Evolutionary conservation across 2,888 invertebrate genomes (phyloP).

Genomic region (Lasioglossum zephyrum): DNA sequence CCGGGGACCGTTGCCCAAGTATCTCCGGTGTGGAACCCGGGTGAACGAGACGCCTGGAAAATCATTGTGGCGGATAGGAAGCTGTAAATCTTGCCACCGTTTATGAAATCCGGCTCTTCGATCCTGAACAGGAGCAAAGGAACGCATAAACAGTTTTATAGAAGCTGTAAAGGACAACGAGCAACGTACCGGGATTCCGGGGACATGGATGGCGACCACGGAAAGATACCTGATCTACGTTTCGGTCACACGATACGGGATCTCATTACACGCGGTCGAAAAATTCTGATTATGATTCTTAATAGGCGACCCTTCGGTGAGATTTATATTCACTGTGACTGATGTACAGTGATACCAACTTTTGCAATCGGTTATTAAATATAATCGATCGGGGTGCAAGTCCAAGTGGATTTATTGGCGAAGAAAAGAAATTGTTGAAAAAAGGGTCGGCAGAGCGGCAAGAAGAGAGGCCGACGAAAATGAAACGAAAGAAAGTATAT

Average conservation of each 20-base stretch:
- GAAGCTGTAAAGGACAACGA: not conserved
- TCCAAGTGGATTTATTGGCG: not conserved
- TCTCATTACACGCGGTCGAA: not conserved
- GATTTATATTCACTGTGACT: not conserved
- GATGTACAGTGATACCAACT: not conserved
- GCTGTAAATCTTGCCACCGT: not conserved
- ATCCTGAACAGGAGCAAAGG: constrained; percentile 13
- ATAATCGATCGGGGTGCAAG: not conserved
- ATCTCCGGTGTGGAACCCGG: not conserved
- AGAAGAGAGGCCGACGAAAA: constrained; percentile 18
- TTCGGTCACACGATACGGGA: not conserved
- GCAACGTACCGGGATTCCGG: too few relatives aligned
- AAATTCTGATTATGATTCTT: not conserved
- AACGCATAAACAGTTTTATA: constrained; percentile 6
- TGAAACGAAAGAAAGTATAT: not conserved
- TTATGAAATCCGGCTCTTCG: constrained; percentile 11
- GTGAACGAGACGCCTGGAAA: not conserved
- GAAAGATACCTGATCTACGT: not conserved
- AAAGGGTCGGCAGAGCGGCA: not conserved
- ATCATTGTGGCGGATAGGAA: constrained; percentile 10
- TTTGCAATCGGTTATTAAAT: not conserved
- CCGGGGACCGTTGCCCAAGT: not conserved
- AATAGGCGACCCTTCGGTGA: not conserved
- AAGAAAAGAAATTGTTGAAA: constrained; percentile 10
- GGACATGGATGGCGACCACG: not conserved